Evolutionary conservation across 2,888 invertebrate species (phyloP), one percentile per base, ranked within the genome.

Genomic region (Caenorhabditis drosophilae): DNA sequence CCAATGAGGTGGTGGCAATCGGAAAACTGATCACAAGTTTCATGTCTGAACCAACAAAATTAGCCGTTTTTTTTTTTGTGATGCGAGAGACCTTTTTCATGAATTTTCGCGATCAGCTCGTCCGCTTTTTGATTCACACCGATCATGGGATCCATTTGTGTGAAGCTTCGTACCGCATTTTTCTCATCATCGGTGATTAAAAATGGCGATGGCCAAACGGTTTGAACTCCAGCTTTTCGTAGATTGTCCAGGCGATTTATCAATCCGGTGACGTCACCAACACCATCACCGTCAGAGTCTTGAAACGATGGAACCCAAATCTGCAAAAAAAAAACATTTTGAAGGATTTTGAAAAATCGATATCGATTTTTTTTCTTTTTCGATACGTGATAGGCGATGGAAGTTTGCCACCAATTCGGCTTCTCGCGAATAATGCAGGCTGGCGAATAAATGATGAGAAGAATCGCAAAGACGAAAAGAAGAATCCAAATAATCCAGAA

Each of bases 261-360:
- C n/a, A 79, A 42, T 25, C 92, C 93, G 84, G 88, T 87, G 12
- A 93, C 84, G 84, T 94, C 93, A 0, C 93, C 93, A 20, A 90
- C 87, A 18, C 93, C 93, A 84, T 92, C 90, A 0, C 89, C 90
- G 84, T 92, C 86, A 15, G 89, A 89, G 84, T 95, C 94, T 83
- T 89, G 89, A 84, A 92, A 93, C 0, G 92, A 91, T 55, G 91
- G 87, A 0, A 92, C 90, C 84, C 92, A 92, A n/a, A n/a, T n/a
- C n/a, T n/a, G n/a, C n/a, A n/a, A n/a, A n/a, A n/a, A n/a, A n/a
- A n/a, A n/a, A 54, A 92, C 89, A 85, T 41, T 41, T n/a, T 12
- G n/a, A n/a, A n/a, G n/a, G n/a, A n/a, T n/a, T n/a, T n/a, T n/a
- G n/a, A n/a, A n/a, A n/a, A n/a, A n/a, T n/a, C n/a, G n/a, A n/a